These are phyloP conservation scores for Hirundichthys speculiger DNA, from an alignment of 2,113 vertebrate species.

Conservation along the genomic window DNA sequence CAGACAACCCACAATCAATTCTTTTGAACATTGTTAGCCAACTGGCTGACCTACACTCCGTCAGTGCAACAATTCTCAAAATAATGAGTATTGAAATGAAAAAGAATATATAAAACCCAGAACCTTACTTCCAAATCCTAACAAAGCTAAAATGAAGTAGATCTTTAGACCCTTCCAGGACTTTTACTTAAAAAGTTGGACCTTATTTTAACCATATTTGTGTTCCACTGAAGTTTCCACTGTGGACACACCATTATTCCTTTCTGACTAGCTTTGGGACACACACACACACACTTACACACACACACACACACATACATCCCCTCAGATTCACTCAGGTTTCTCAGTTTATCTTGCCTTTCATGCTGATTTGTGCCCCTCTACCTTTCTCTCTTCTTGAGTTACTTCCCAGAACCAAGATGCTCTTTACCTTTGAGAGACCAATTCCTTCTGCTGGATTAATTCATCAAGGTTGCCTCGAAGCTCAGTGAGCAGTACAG, in stretches of 20 bases:
- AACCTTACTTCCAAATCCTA: too few species aligned
- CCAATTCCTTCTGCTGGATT: slow-evolving; percentile 59
- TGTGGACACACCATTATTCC: neutral
- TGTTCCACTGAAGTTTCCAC: neutral
- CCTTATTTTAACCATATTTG: too few species aligned
- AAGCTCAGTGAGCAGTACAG: slow-evolving; percentile 40
- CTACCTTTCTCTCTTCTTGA: slow-evolving; percentile 38
- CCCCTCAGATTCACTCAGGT: slow-evolving; percentile 42
- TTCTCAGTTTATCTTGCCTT: slow-evolving; percentile 35
- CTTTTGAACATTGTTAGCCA: neutral
- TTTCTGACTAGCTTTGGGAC: neutral
- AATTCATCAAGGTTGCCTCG: slow-evolving; percentile 62
- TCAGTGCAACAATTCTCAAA: neutral
- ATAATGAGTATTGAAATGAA: neutral
- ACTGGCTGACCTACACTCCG: neutral
- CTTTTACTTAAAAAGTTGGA: too few species aligned
- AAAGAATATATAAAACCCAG: too few species aligned
- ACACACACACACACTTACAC: neutral
- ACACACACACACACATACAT: slow-evolving; percentile 1
- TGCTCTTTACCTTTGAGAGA: slow-evolving; percentile 68
- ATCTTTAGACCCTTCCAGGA: too few species aligned
- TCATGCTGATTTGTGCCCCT: slow-evolving; percentile 36
- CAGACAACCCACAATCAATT: slow-evolving; percentile 5
- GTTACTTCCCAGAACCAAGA: slow-evolving; percentile 53
- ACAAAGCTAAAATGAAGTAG: too few species aligned